Evolutionary conservation across 1,140 invertebrate genomes (phyloP).

Genomic region (Heterodera schachtii): DNA sequence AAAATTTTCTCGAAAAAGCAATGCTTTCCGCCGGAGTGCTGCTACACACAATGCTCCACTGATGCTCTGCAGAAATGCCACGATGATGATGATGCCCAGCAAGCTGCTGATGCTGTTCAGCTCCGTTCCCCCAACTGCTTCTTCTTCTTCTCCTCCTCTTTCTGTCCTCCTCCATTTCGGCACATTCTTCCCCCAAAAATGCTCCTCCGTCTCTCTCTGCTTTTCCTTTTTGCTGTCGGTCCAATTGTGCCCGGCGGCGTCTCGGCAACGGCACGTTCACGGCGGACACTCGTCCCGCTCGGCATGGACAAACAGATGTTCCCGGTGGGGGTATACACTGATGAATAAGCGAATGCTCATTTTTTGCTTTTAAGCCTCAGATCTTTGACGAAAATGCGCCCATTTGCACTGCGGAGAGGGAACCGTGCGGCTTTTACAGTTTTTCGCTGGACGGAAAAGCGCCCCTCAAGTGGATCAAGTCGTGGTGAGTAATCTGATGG

Average conservation of each 20-base stretch:
- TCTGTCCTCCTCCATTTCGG: not conserved
- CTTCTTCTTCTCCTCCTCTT: not conserved
- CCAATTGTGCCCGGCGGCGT: not conserved
- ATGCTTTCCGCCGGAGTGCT: too few species aligned
- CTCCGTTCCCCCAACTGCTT: not conserved
- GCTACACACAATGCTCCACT: too few species aligned
- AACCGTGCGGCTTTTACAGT: constrained; percentile 53
- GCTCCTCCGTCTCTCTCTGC: not conserved
- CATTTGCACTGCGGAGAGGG: constrained; percentile 37
- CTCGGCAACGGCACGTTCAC: not conserved
- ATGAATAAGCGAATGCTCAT: not conserved
- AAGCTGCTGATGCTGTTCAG: not conserved
- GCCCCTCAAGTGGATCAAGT: constrained; percentile 55
- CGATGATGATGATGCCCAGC: too few species aligned
- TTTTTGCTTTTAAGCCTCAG: constrained; percentile 32
- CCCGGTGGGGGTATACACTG: not conserved
- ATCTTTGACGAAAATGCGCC: constrained; percentile 48
- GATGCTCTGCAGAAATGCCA: not conserved
- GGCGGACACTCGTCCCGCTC: constrained; percentile 2
- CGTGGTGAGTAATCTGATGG: constrained; percentile 38
- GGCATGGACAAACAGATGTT: constrained; percentile 15
- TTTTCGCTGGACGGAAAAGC: constrained; percentile 44
- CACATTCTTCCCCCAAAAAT: not conserved
- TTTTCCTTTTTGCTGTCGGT: not conserved
- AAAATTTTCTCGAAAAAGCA: not conserved